Evolutionary conservation across 2,888 invertebrate species (phyloP).

Genomic region (Drosophila colorata): DNA sequence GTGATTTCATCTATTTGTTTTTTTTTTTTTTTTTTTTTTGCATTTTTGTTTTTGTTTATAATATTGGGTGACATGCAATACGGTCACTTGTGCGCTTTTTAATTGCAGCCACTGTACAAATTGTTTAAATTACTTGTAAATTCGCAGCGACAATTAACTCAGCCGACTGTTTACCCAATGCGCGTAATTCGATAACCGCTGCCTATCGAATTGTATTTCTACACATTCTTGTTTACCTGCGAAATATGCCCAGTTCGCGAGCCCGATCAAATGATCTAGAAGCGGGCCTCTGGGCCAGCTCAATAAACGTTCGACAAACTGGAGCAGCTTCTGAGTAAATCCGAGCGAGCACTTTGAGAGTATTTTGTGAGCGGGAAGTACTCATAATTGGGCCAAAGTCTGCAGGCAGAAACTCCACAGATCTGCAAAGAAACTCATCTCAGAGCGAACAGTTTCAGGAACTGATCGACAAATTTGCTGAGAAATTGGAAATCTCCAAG

Average conservation of each 20-base stretch:
- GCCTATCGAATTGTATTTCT: conserved; percentile 5
- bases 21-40: conserved; percentile 24
- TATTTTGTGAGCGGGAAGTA: no score
- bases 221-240: conserved; percentile 4
- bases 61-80: conserved; percentile 10
- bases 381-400: no score
- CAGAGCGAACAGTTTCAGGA: no score
- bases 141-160: background rate
- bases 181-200: conserved; percentile 8
- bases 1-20: conserved; percentile 40
- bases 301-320: background rate
- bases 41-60: conserved; percentile 40
- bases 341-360: no score
- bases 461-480: no score
- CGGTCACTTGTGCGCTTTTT: conserved; percentile 16
- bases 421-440: no score
- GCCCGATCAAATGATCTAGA: background rate
- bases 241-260: background rate
- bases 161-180: conserved; percentile 1
- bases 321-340: background rate
- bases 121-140: conserved; percentile 2
- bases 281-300: conserved; percentile 1
- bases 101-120: conserved; percentile 13
- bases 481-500: no score
- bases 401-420: no score